These are phyloP conservation scores for Ctenopoma multispine DNA, from an alignment of 2,797 vertebrate genomes.

Conservation along the genomic window DNA sequence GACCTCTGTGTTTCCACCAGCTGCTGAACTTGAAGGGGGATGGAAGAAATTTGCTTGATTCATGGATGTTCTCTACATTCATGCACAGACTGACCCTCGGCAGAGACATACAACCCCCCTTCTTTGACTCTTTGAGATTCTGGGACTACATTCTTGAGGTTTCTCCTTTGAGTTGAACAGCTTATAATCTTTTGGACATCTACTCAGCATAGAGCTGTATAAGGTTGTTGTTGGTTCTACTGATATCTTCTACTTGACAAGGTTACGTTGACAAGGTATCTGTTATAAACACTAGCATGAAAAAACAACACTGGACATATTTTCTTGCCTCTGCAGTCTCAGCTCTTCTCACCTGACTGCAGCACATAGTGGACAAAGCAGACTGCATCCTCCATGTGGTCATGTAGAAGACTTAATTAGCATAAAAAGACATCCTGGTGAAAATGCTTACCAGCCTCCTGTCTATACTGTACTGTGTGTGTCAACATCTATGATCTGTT, in stretches of 20 bases:
- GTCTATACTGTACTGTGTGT: conserved; percentile 6
- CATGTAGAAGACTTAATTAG: conserved; percentile 31
- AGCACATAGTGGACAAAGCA: conserved; percentile 11
- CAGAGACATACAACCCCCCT: too few relatives aligned
- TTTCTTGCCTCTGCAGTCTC: conserved; percentile 8
- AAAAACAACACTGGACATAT: not conserved
- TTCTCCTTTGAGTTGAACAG: not conserved
- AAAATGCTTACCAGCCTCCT: conserved; percentile 38
- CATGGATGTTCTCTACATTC: too few relatives aligned
- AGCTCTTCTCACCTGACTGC: not conserved
- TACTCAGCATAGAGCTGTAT: too few relatives aligned
- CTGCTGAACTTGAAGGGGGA: not conserved
- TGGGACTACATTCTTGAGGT: too few relatives aligned
- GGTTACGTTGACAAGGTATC: not conserved
- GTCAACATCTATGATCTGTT: conserved; percentile 10
- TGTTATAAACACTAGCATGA: not conserved
- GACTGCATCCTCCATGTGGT: not conserved
- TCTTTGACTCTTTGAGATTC: too few relatives aligned
- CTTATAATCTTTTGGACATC: too few relatives aligned
- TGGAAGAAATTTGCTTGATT: too few relatives aligned
- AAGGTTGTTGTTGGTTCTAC: too few relatives aligned
- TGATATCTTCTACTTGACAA: not conserved
- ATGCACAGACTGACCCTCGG: too few relatives aligned
- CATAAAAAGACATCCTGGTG: conserved; percentile 43
- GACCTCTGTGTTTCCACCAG: not conserved